A percentile compares a stretch with the other conserved stretches of the same genome.
Conservation (phyloP, 2,113 vertebrate species). For the Chaenocephalus aceratus region DNA sequence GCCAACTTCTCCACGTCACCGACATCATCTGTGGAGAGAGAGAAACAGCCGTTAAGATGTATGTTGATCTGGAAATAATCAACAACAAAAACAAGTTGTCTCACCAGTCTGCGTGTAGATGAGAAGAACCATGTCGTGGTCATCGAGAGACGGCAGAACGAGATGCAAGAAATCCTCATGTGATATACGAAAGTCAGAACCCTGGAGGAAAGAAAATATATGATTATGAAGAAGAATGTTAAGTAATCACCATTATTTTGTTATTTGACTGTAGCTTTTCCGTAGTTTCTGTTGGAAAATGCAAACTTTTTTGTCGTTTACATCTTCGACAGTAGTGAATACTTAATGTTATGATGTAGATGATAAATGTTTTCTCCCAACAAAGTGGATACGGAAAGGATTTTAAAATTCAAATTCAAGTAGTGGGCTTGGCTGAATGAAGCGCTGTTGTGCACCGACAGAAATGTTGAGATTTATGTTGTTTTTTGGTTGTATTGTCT, state of each 20-base stretch:
- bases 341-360: no score
- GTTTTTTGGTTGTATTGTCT: no score
- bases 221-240: no score
- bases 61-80: neutral
- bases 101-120: conserved; percentile 84
- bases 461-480: no score
- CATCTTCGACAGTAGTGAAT: no score
- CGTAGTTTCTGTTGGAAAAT: no score
- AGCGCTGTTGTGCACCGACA: neutral
- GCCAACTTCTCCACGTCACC: conserved; percentile 75
- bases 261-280: no score
- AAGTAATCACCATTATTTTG: no score
- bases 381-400: no score
- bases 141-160: conserved; percentile 76
- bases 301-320: no score
- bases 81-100: neutral
- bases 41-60: conserved; percentile 3
- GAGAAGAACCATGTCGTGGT: conserved; percentile 83
- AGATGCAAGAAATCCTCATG: conserved; percentile 82
- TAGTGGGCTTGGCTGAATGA: neutral
- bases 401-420: neutral
- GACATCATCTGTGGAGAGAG: conserved; percentile 74
- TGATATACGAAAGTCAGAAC: conserved; percentile 79
- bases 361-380: no score
- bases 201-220: conserved; percentile 59